phyloP scores from a whole-genome alignment of 2,888 invertebrate species.

The Apocheima hispidaria region DNA sequence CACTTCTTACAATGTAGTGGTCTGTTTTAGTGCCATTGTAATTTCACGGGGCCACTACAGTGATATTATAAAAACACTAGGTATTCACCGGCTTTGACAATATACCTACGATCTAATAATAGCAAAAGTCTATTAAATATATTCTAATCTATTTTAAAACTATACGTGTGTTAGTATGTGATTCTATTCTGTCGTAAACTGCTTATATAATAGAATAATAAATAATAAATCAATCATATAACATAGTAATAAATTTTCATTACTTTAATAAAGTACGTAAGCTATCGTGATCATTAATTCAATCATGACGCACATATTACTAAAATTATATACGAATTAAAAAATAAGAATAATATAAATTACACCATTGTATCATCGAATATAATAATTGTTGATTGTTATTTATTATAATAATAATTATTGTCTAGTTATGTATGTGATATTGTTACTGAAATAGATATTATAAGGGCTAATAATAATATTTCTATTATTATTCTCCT shows the following conservation, averaged over 20 bases:
- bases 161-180: constrained; percentile 59
- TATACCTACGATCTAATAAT: too few relatives aligned
- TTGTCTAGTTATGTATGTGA: constrained; percentile 84
- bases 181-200: constrained; percentile 52
- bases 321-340: constrained; percentile 73
- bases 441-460: constrained; percentile 85
- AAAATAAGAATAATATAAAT: constrained; percentile 65
- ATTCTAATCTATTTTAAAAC: constrained; percentile 49
- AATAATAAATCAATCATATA: constrained; percentile 38
- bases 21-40: too few relatives aligned
- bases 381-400: constrained; percentile 83
- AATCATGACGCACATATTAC: constrained; percentile 75
- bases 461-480: constrained; percentile 75
- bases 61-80: too few relatives aligned
- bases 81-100: too few relatives aligned
- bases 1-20: too few relatives aligned
- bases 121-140: constrained; percentile 38
- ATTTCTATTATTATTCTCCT: constrained; percentile 78
- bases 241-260: constrained; percentile 44
- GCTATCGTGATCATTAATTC: constrained; percentile 67
- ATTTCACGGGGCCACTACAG: too few relatives aligned
- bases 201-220: constrained; percentile 38
- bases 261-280: constrained; percentile 48
- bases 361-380: constrained; percentile 80
- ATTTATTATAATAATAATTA: constrained; percentile 73